Evolutionary conservation across 2,113 vertebrate genomes (phyloP).

Genomic region (Pituophis catenifer): DNA sequence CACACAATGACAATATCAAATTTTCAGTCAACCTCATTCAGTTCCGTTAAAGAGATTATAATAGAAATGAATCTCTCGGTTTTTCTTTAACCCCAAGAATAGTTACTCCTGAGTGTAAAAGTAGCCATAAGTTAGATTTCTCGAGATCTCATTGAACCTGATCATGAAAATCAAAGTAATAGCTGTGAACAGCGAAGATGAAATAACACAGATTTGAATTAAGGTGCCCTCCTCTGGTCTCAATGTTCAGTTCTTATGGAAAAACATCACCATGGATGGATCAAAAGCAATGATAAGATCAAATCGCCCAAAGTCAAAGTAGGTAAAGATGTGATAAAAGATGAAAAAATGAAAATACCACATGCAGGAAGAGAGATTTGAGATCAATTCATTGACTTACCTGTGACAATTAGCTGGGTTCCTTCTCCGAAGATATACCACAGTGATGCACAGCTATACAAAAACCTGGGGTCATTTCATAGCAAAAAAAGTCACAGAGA

Average conservation of each 20-base stretch:
- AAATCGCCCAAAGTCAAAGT: background rate
- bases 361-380: background rate
- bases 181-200: no score
- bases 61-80: no score
- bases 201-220: no score
- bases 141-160: background rate
- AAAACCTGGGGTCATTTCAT: background rate
- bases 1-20: no score
- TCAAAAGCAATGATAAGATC: background rate
- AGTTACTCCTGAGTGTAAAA: background rate
- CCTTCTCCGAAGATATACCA: background rate
- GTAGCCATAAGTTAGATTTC: background rate
- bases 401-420: background rate
- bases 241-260: no score
- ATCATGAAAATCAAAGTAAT: no score
- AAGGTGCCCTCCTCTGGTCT: no score
- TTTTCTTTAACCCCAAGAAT: no score
- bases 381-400: background rate
- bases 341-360: background rate
- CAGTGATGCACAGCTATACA: background rate
- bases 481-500: background rate
- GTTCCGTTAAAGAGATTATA: no score
- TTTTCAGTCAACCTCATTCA: no score
- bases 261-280: no score
- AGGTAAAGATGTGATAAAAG: background rate